Base-by-base conservation (phyloP, 1,140 invertebrate species). In the Lepidostoma basale region DNA sequence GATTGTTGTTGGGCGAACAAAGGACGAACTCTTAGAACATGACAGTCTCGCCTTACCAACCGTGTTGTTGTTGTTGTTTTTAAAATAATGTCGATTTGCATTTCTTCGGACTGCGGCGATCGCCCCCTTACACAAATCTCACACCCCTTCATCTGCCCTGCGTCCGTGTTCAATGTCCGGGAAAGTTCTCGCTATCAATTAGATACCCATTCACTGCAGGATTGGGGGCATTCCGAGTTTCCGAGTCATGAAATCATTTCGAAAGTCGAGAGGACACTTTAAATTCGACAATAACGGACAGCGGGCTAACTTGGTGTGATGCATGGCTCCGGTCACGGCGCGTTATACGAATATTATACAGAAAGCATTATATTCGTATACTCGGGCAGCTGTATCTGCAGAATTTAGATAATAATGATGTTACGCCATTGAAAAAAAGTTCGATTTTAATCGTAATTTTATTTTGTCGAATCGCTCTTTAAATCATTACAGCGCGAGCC, bases 151-250 rank as follows among this genome's bases (percentile, higher is more conserved):
- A 26, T 30, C 60, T 33, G 30, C 10, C 20, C 45, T 16, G 58
- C 18, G 18, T 18, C 64, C 26, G 47, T 67, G 49, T 56, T 58
- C 64, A 67, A 67, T 67, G 64, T 56, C 47, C 28, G 47, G 64
- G 64, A 67, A 67, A 67, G 28, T 54, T 65, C 54, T 40, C 49
- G 36, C 64, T 39, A 67, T 67, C 64, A 67, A 56, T 67, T 67
- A 67, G 47, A 33, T 23, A 22, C 22, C 64, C 52, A 65, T 58
- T 67, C 54, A 52, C 54, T n/a, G 16, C 52, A 36, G 49, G 30
- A 44, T 58, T 52, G 33, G 33, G 36, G 8, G 40, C 16, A 59
- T 59, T 59, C n/a, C 1, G 6, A 2, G 8, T 40, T 59, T 59
- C 54, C 54, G 22, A 59, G 22, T 33, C 54, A 59, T 59, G 36